Conservation (phyloP, 2,797 vertebrate species). For the Pempheris klunzingeri region DNA sequence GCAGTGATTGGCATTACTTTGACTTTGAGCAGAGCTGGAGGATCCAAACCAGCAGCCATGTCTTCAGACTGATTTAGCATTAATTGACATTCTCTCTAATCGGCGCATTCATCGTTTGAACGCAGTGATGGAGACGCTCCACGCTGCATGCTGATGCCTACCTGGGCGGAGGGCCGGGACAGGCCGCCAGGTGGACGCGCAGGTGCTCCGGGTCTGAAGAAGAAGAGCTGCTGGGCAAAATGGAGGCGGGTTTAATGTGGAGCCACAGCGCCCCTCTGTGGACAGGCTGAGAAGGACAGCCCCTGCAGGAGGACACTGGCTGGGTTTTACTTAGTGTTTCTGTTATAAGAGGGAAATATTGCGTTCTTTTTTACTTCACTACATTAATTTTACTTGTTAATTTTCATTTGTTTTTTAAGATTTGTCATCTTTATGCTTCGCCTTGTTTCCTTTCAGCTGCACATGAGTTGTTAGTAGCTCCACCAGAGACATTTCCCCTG, state of each 20-base stretch:
- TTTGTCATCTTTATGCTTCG: neutral
- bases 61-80: slow-evolving; percentile 63
- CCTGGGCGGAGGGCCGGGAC: neutral
- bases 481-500: neutral
- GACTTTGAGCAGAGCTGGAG: slow-evolving; percentile 31
- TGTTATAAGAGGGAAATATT: neutral
- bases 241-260: slow-evolving; percentile 19
- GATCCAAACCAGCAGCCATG: slow-evolving; percentile 32
- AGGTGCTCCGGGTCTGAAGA: neutral
- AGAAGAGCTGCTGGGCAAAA: too few relatives aligned
- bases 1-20: slow-evolving; percentile 34
- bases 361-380: neutral
- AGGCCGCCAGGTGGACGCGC: slow-evolving; percentile 43
- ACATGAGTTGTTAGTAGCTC: too few relatives aligned
- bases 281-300: slow-evolving; percentile 9
- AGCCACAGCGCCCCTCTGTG: slow-evolving; percentile 80
- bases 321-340: too few relatives aligned
- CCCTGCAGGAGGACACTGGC: too few relatives aligned
- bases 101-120: slow-evolving; percentile 58
- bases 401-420: neutral
- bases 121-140: slow-evolving; percentile 39
- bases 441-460: neutral
- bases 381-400: neutral
- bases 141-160: slow-evolving; percentile 53
- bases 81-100: slow-evolving; percentile 71